Percentiles rank a stretch among this genome's conserved stretches.
These are phyloP conservation scores for Liolophura sinensis DNA, from an alignment of 1,140 invertebrate species.

Conservation along the genomic window DNA sequence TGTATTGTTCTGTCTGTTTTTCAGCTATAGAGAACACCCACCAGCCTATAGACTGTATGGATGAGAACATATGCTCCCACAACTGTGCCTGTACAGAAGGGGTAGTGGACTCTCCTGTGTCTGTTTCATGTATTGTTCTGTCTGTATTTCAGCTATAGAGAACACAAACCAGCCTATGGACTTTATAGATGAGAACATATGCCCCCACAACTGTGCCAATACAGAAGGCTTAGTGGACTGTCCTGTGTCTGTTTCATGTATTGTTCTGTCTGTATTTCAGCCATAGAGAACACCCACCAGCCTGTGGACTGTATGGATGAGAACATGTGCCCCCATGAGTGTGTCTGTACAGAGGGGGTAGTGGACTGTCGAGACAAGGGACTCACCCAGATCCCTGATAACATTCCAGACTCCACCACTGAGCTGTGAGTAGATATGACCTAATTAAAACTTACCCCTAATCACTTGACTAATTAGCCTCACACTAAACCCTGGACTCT, in stretches of 20 bases:
- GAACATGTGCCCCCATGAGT: conserved; percentile 85
- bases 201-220: too few species aligned
- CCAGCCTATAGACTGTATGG: conserved; percentile 63
- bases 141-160: too few species aligned
- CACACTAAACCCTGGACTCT: too few species aligned
- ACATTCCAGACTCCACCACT: conserved; percentile 87
- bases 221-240: too few species aligned
- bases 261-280: too few species aligned
- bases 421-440: conserved; percentile 81
- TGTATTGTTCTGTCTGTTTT: conserved; percentile 17
- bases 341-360: conserved; percentile 84
- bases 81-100: neutral
- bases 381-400: conserved; percentile 82
- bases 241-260: too few species aligned
- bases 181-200: too few species aligned
- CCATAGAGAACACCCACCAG: conserved; percentile 12
- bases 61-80: conserved; percentile 15
- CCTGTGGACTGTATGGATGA: conserved; percentile 46
- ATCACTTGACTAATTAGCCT: too few species aligned
- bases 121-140: too few species aligned
- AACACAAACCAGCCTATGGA: too few species aligned
- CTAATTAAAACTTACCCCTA: too few species aligned
- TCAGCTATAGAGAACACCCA: conserved; percentile 11
- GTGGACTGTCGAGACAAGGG: conserved; percentile 95
- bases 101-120: too few species aligned